Evolutionary conservation across 2,797 vertebrate species (phyloP).

Genomic region (Cichlasoma orientale): DNA sequence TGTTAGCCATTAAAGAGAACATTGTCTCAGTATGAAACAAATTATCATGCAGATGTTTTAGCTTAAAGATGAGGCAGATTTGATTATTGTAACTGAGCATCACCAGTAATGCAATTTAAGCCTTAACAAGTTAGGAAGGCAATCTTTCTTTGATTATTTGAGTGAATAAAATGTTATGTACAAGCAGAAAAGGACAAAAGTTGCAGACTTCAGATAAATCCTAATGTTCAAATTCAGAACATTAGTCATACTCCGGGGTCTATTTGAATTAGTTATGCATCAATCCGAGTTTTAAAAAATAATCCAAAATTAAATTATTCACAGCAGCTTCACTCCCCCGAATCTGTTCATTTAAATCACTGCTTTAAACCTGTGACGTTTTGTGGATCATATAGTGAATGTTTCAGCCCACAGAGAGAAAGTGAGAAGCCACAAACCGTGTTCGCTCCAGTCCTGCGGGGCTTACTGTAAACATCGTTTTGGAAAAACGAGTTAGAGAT

Average conservation of each 20-base stretch:
- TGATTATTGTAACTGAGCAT: constrained; percentile 22
- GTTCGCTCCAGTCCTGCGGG: background rate
- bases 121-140: background rate
- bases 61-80: constrained; percentile 28
- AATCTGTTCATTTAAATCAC: background rate
- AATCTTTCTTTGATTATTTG: background rate
- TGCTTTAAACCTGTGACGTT: background rate
- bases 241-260: background rate
- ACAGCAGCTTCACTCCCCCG: background rate
- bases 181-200: background rate
- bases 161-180: background rate
- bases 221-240: background rate
- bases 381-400: background rate
- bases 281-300: background rate
- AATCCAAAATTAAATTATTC: background rate
- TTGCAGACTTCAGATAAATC: background rate
- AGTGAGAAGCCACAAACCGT: background rate
- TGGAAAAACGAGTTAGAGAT: background rate
- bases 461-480: constrained; percentile 14
- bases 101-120: constrained; percentile 26
- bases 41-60: constrained; percentile 44
- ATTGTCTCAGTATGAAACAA: constrained; percentile 20
- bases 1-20: constrained; percentile 26
- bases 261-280: constrained; percentile 3
- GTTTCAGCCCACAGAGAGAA: background rate